Percentiles rank a stretch among this genome's conserved stretches.
Evolutionary conservation across 1,140 invertebrate genomes (phyloP).

Genomic region (Mactra quadrangularis): DNA sequence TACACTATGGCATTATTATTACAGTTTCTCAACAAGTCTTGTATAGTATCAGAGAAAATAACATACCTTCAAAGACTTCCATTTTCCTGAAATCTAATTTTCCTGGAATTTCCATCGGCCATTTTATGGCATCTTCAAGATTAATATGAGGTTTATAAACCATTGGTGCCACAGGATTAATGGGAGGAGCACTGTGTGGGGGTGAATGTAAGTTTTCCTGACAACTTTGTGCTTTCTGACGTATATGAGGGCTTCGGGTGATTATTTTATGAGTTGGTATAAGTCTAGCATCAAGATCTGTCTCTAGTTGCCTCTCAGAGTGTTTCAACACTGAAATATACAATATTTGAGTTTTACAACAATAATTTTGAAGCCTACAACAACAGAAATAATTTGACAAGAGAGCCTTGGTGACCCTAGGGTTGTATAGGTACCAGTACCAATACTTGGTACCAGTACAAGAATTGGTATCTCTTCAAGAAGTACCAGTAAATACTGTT

Average conservation of each 20-base stretch:
- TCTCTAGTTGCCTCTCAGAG: slow-evolving; percentile 65
- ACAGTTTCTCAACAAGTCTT: no score
- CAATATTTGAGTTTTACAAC: no score
- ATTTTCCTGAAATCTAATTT: slow-evolving; percentile 71
- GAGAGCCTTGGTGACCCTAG: no score
- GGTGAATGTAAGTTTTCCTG: slow-evolving; percentile 1
- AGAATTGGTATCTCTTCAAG: no score
- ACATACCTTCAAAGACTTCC: slow-evolving; percentile 78
- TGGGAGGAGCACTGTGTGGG: slow-evolving; percentile 34
- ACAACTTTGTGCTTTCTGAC: background rate
- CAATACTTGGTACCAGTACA: no score
- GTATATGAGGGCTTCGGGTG: slow-evolving; percentile 26
- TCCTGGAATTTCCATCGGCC: slow-evolving; percentile 68
- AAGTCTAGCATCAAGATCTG: slow-evolving; percentile 57
- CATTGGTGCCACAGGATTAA: slow-evolving; percentile 46
- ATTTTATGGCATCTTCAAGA: slow-evolving; percentile 72
- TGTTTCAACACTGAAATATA: slow-evolving; percentile 36
- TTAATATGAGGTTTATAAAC: slow-evolving; percentile 60
- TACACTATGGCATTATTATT: no score
- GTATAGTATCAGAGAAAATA: background rate
- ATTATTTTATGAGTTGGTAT: background rate
- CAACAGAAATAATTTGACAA: no score
- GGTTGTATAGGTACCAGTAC: no score
- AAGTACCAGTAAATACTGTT: no score
- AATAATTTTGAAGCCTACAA: no score